phyloP scores from a whole-genome alignment of 2,113 vertebrate genomes.

The Tonatia bakeri region DNA sequence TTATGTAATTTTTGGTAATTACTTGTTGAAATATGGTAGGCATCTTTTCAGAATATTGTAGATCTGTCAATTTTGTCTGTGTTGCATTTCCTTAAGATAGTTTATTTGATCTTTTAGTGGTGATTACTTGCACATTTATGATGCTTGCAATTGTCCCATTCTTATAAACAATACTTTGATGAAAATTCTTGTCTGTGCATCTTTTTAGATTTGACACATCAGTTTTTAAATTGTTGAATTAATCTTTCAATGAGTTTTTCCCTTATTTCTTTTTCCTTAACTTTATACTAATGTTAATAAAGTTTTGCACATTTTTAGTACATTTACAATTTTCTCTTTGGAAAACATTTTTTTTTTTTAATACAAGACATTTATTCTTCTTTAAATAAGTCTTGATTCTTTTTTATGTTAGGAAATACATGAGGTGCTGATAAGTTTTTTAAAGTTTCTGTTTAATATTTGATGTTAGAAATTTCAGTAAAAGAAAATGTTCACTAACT shows the following conservation, averaged over 20 bases:
- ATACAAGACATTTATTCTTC: not conserved
- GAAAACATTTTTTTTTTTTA: not conserved
- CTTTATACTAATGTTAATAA: not conserved
- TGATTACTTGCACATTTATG: not conserved
- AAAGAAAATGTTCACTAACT: not conserved
- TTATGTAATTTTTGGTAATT: not conserved
- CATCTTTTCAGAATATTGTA: not conserved
- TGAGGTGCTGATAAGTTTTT: not conserved
- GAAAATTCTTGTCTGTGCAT: not conserved
- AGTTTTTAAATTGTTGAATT: not conserved
- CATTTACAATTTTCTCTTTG: not conserved
- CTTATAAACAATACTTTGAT: not conserved
- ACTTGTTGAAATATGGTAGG: not conserved
- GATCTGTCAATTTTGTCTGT: not conserved
- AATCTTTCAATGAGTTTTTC: not conserved
- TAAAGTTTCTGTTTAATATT: conserved; percentile 14
- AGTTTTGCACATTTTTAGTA: not conserved
- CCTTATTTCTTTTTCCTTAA: not conserved
- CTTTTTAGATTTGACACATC: not conserved
- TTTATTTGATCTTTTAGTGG: not conserved
- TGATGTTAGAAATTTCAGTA: conserved; percentile 22
- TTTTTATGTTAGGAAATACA: not conserved
- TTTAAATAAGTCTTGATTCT: not conserved
- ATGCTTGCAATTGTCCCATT: not conserved
- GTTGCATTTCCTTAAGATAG: not conserved